Percentiles rank a stretch among this genome's conserved stretches.
These are phyloP conservation scores for Eurypyga helias DNA, from an alignment of 2,113 vertebrate genomes.

Conservation along the genomic window DNA sequence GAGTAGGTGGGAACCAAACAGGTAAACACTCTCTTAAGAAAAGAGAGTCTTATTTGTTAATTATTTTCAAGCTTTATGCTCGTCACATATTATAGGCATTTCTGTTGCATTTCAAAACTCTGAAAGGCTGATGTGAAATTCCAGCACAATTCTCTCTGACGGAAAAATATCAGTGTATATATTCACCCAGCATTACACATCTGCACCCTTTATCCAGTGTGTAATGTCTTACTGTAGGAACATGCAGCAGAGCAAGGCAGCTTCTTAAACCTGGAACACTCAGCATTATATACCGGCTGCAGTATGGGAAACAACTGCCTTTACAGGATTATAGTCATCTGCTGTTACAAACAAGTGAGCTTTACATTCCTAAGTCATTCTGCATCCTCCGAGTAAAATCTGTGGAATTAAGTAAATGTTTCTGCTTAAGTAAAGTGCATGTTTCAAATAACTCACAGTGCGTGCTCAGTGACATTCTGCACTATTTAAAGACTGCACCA, in stretches of 20 bases:
- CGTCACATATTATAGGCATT: rapidly evolving
- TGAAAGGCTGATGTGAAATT: background rate
- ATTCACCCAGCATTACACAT: rapidly evolving
- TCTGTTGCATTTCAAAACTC: background rate
- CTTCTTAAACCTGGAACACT: background rate
- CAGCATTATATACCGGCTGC: background rate
- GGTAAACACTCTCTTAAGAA: background rate
- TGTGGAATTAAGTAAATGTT: background rate
- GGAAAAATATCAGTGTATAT: background rate
- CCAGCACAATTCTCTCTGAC: background rate
- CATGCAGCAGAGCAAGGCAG: background rate
- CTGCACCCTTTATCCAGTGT: background rate
- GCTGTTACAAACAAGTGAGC: background rate
- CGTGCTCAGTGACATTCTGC: background rate
- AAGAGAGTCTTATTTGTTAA: background rate
- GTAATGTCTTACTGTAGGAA: background rate
- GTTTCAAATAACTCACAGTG: background rate
- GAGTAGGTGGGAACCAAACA: background rate
- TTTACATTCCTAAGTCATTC: background rate
- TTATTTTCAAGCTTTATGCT: background rate
- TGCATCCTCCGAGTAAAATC: background rate
- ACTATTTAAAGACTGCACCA: background rate
- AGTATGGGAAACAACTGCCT: background rate
- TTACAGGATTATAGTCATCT: background rate
- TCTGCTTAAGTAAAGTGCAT: background rate